Evolutionary conservation across 2,113 vertebrate genomes (phyloP), one percentile per base, ranked within the genome.

Genomic region (Lycocorax pyrrhopterus): DNA sequence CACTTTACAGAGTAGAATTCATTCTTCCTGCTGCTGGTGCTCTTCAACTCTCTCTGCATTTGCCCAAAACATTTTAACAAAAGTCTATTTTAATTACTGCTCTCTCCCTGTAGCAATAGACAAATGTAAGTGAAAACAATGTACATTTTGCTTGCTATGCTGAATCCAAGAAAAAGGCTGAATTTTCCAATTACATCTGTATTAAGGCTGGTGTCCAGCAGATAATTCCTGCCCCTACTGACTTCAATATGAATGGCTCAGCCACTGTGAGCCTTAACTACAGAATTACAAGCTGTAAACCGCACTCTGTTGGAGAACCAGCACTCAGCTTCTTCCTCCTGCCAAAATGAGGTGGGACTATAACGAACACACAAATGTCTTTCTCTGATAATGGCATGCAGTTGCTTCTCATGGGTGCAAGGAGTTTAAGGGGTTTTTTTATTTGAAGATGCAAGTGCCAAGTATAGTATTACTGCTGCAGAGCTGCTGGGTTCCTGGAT

Each of bases 221-320:
- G 66, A 19, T 46, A 90, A 94, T 66, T 83, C 79, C 86, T 89
- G 41, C 26, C 80, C 80, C 82, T 69, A 69, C 76, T 0, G 12
- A 78, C 51, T 78, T 78, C 37, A 23, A 6, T 21, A 83, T 4
- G 33, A 93, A 81, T 8, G 64, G 44, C 41, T 76, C 64, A 66
- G 87, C 59, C 74, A 41, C 69, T 43, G 73, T 86, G 60, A 95
- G 53, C 77, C 58, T 95, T 93, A 94, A 72, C 81, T 94, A 93
- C 74, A 87, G 84, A 94, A 96, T 47, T 66, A 66, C 33, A 67
- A 90, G 89, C 82, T 90, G 79, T 86, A 94, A 90, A 96, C 56
- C 5, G 7, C 1, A 6, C 94, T 97, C 85, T 69, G 81, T 3
- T 56, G 94, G 87, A 94, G 81, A 95, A 88, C 25, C 46, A 2